Conservation (phyloP, 2,797 vertebrate species). For the Heliangelus exortis region DNA sequence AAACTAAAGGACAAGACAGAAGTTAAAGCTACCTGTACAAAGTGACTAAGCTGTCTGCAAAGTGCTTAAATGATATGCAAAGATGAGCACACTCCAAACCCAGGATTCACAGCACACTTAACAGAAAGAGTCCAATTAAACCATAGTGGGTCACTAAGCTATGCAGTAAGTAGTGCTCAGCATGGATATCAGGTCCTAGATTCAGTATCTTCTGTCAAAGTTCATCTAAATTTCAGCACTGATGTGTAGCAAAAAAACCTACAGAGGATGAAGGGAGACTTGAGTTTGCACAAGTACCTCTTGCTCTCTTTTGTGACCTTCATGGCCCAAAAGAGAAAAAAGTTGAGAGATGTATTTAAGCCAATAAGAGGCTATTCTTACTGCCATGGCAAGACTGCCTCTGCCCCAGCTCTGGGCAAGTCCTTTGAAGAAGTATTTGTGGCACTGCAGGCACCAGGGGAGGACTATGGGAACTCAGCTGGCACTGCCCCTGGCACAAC, state of each 20-base stretch:
- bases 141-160: neutral
- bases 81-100: neutral
- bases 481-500: neutral
- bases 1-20: neutral
- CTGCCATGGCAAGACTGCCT: no score
- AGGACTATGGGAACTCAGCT: rapidly evolving
- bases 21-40: neutral
- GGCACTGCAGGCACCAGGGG: neutral
- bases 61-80: neutral
- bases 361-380: rapidly evolving
- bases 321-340: neutral
- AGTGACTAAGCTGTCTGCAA: neutral
- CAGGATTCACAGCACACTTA: neutral
- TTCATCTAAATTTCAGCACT: neutral
- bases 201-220: neutral
- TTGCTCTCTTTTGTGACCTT: neutral
- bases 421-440: rapidly evolving
- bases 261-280: neutral
- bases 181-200: neutral
- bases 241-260: neutral
- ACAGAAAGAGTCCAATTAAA: neutral
- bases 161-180: neutral
- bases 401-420: neutral
- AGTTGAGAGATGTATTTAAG: neutral
- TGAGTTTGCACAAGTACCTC: neutral